Evolutionary conservation across 2,797 vertebrate genomes (phyloP).

Genomic region (Enteromius anoplus): DNA sequence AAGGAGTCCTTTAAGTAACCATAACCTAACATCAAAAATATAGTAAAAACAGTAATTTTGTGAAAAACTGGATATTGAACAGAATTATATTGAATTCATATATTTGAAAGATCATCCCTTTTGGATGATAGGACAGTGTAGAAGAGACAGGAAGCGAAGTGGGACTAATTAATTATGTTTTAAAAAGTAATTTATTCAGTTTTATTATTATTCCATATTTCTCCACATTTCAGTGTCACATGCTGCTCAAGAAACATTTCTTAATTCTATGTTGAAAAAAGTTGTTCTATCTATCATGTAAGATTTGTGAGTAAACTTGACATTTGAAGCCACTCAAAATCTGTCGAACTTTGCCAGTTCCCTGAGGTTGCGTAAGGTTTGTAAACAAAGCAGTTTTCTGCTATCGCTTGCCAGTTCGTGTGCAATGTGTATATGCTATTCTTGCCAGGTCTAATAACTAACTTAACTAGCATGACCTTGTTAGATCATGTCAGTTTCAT

Average conservation of each 20-base stretch:
- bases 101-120: too few species aligned
- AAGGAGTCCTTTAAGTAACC: too few species aligned
- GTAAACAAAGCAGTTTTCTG: not conserved
- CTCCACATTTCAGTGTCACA: not conserved
- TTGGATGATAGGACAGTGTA: too few species aligned
- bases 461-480: not conserved
- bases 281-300: not conserved
- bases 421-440: not conserved
- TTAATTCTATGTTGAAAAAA: not conserved
- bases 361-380: not conserved
- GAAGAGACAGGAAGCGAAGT: too few species aligned
- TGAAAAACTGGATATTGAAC: too few species aligned
- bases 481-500: not conserved
- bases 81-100: too few species aligned
- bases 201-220: not conserved
- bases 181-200: not conserved
- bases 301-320: not conserved
- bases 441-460: constrained; percentile 1
- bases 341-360: not conserved
- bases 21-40: too few species aligned
- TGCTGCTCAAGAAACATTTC: not conserved
- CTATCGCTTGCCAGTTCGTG: not conserved
- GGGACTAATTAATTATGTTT: not conserved
- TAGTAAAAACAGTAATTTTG: too few species aligned
- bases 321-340: not conserved